Evolutionary conservation across 2,888 invertebrate genomes (phyloP), one percentile per base, ranked within the genome.

Genomic region (Conops quadrifasciatus): DNA sequence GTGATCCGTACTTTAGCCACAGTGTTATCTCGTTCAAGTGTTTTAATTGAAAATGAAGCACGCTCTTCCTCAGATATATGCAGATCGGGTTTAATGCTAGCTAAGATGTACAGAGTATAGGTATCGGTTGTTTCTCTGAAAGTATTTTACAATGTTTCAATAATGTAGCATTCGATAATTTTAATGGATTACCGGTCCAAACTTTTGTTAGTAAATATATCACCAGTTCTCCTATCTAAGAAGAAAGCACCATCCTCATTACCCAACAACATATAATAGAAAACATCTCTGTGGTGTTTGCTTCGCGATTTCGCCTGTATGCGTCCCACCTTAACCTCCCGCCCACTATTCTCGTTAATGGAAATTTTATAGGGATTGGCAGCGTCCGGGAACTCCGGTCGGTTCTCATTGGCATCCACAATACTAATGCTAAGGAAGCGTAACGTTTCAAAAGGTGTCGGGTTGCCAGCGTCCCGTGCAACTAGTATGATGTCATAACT

Each of bases 391-490:
- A 95, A 95, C 80, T 91, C 90, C 0, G 95, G 94, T 0, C 89
- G 87, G 80, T 95, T 94, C 85, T 95, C 94, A 78, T 94, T 92
- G 2, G 92, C 91, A 81, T 95, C 94, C 13, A 92, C 91, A 53
- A 95, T 86, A 45, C 92, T 88, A 56, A 96, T 90, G 0, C 91
- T 92, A 60, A 96, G 87, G 67, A 93, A 89, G 0, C 92, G 90
- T 5, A 94, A 86, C 1, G 91, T 92, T 84, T 95, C 94, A 79
- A 93, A 94, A 78, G 91, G 90, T 0, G 91, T 91, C 0, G 95
- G 95, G 26, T 89, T 90, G 0, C 95, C 95, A 78, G 94, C 92
- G 87, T 95, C 95, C 59, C 91, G 89, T 0, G 95, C 95, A 5
- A 92, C 94, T 77, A 95, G 87, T 19, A 93, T 91, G 67, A 95